Base-by-base conservation (phyloP, 2,797 vertebrate genomes). In the Scomberomorus guttatus region DNA sequence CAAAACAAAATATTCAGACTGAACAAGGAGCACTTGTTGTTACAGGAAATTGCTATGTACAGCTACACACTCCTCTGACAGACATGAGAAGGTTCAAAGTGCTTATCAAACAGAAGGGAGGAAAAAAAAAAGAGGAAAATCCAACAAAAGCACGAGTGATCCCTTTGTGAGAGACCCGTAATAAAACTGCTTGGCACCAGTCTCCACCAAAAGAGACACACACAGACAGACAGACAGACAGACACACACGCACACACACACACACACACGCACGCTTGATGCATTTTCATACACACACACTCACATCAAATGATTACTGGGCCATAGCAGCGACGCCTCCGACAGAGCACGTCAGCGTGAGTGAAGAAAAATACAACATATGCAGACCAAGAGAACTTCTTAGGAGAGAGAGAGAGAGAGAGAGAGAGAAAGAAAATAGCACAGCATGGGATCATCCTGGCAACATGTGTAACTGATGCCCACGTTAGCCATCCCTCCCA, bases 11-110 rank as follows among this genome's bases (percentile, higher is more conserved):
- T 92, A 94, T 93, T 91, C 90, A 92, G 89, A 92, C 84, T 87
- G 80, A 94, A 93, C 92, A 92, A 94, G 93, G 90, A 92, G 92
- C 93, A 94, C 92, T 94, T 94, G 85, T 93, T 88, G 91, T 93
- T 91, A 93, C 93, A 95, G 92, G 91, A 92, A 92, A 83, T 80
- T 25, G 90, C 93, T 94, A 94, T 94, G 79, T 94, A 95, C 93
- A 95, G 90, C 94, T 91, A 92, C 89, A 93, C 90, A 87, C 71
- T 91, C 91, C 88, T 90, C 89, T 79, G 77, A 92, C 90, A 88
- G 85, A 90, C 80, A 68, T 27, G 80, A 89, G 82, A 86, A 84
- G 89, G 84, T 86, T 93, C 86, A 94, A 95, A 93, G 94, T 95
- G 94, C 93, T 94, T 87, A 80, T 92, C 72, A 82, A 89, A 92